Evolutionary conservation across 2,113 vertebrate species (phyloP).

Genomic region (Odocoileus virginianus): DNA sequence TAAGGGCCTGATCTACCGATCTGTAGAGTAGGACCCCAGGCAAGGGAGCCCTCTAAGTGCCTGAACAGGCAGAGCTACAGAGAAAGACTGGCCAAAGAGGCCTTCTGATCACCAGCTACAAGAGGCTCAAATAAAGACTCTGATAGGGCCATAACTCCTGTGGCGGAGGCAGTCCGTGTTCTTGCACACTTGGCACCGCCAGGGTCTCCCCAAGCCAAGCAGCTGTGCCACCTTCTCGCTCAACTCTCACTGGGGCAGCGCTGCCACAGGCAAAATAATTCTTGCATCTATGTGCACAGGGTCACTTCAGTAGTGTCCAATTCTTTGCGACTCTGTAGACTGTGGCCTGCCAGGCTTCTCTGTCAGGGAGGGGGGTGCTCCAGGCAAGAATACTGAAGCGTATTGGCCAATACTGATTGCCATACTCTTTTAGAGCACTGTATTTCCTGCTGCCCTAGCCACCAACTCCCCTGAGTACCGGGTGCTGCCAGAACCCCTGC

Average conservation of each 20-base stretch:
- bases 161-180: accelerated
- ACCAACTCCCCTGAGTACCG: neutral
- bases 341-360: neutral
- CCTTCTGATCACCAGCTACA: neutral
- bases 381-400: neutral
- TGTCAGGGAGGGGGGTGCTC: neutral
- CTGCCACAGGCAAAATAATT: neutral
- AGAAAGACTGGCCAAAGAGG: neutral
- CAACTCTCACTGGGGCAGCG: neutral
- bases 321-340: neutral
- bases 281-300: neutral
- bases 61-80: neutral
- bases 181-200: neutral
- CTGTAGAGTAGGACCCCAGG: neutral
- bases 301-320: neutral
- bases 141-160: neutral
- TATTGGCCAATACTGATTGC: neutral
- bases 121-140: neutral
- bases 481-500: neutral
- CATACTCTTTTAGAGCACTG: accelerated
- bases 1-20: neutral
- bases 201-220: neutral
- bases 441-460: neutral
- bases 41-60: neutral
- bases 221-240: neutral